Conservation (phyloP, 1,140 invertebrate genomes). For the Calephelis virginiensis region DNA sequence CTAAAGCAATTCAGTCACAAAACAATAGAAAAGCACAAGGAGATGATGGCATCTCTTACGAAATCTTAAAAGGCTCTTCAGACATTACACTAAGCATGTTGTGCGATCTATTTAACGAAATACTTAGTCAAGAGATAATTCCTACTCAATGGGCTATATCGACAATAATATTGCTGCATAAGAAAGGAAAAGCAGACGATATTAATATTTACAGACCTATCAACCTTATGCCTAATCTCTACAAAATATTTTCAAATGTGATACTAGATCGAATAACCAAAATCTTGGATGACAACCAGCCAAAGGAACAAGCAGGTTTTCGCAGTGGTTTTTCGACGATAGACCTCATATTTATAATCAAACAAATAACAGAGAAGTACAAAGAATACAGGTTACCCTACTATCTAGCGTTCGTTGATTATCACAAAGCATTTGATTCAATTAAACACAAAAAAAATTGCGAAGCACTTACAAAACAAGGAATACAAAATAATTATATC, state of each 20-base stretch:
- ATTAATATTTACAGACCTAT: conserved; percentile 35
- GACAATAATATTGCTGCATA: conserved; percentile 35
- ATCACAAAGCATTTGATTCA: conserved; percentile 34
- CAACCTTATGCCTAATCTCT: conserved; percentile 32
- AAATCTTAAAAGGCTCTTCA: too few species aligned
- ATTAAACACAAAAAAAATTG: conserved; percentile 26
- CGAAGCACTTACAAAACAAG: conserved; percentile 26
- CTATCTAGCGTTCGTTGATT: conserved; percentile 30
- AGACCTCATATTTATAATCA: conserved; percentile 30
- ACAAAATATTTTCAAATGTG: conserved; percentile 37
- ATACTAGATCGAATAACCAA: conserved; percentile 29
- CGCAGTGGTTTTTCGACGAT: conserved; percentile 28
- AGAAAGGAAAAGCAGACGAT: conserved; percentile 35
- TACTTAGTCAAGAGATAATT: conserved; percentile 32
- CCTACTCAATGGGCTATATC: conserved; percentile 33
- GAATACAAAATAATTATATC: conserved; percentile 26
- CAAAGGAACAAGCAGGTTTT: conserved; percentile 31
- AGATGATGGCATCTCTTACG: too few species aligned
- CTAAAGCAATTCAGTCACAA: not conserved
- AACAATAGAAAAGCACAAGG: not conserved
- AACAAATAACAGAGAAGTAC: conserved; percentile 31
- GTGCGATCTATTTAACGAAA: conserved; percentile 33
- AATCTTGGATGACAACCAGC: conserved; percentile 32
- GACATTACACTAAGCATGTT: too few species aligned
- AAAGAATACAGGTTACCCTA: conserved; percentile 26